Evolutionary conservation across 2,113 vertebrate genomes (phyloP).

Genomic region (Calyptomena viridis): DNA sequence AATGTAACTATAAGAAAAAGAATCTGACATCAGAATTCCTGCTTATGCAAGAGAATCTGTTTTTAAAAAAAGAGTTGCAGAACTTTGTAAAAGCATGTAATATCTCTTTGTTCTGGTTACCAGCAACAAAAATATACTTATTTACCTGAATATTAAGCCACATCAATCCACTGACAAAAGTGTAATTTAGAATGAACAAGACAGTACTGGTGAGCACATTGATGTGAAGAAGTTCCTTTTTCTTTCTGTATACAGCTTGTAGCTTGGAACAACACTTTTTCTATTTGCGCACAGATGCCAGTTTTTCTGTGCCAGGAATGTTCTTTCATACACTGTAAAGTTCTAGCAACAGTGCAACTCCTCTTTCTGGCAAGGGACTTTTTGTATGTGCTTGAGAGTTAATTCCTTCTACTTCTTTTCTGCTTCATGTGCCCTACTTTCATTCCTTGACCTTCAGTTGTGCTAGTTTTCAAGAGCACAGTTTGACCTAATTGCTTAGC

Average conservation of each 20-base stretch:
- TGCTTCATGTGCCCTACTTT: background rate
- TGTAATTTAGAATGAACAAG: background rate
- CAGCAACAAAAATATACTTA: background rate
- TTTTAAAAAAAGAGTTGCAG: background rate
- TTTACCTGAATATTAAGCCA: background rate
- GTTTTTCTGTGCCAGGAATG: conserved; percentile 9
- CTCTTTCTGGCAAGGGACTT: background rate
- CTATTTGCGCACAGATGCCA: background rate
- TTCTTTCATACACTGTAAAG: background rate
- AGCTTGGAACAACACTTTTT: background rate
- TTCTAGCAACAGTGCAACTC: background rate
- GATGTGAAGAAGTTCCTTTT: background rate
- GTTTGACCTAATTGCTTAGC: conserved; percentile 63
- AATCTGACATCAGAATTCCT: background rate
- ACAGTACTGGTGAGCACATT: background rate
- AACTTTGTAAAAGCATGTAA: background rate
- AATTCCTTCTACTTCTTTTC: conserved; percentile 23
- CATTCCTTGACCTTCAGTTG: conserved; percentile 36
- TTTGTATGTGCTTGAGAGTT: background rate
- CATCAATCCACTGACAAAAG: background rate
- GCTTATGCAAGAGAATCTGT: background rate
- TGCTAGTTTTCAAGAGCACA: conserved; percentile 16
- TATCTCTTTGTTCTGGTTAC: background rate
- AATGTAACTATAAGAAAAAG: background rate
- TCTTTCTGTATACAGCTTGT: background rate